Evolutionary conservation across 2,797 vertebrate species (phyloP).

Genomic region (Enteromius afrohamiltoni): DNA sequence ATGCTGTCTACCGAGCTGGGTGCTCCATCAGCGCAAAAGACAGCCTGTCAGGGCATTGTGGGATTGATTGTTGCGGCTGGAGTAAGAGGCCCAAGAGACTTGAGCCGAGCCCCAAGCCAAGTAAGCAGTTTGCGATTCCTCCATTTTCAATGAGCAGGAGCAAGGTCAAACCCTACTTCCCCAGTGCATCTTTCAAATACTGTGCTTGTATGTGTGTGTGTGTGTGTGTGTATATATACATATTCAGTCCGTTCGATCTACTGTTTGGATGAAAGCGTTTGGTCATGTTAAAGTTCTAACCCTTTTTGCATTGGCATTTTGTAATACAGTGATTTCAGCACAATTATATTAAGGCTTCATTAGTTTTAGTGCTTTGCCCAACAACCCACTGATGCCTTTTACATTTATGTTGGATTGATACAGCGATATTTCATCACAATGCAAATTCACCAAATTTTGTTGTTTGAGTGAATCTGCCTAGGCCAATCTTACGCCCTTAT

Average conservation of each 20-base stretch:
- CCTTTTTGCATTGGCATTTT: slow-evolving; percentile 4
- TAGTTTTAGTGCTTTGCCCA: slow-evolving; percentile 21
- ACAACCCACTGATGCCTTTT: neutral
- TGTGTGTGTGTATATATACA: too few relatives aligned
- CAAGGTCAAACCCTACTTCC: neutral
- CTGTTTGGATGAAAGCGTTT: slow-evolving; percentile 28
- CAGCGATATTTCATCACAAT: slow-evolving; percentile 1
- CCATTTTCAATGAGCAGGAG: neutral
- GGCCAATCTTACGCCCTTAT: neutral
- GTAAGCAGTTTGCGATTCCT: slow-evolving; percentile 18
- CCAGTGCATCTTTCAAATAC: neutral
- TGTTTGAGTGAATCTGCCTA: neutral
- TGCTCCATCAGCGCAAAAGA: slow-evolving; percentile 28
- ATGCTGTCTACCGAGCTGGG: neutral
- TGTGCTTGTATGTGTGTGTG: slow-evolving; percentile 4
- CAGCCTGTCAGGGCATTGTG: slow-evolving; percentile 7
- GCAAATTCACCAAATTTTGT: neutral
- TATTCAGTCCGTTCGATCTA: neutral
- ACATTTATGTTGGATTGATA: slow-evolving; percentile 8
- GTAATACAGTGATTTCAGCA: slow-evolving; percentile 30
- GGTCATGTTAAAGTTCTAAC: slow-evolving; percentile 6
- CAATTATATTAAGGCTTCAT: slow-evolving; percentile 37
- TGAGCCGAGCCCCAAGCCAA: neutral
- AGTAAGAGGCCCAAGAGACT: slow-evolving; percentile 20
- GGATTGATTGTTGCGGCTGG: slow-evolving; percentile 12